Percentiles rank a stretch among this genome's conserved stretches.
Evolutionary conservation across 2,888 invertebrate genomes (phyloP).

Genomic region (Lamellibrachia columna): DNA sequence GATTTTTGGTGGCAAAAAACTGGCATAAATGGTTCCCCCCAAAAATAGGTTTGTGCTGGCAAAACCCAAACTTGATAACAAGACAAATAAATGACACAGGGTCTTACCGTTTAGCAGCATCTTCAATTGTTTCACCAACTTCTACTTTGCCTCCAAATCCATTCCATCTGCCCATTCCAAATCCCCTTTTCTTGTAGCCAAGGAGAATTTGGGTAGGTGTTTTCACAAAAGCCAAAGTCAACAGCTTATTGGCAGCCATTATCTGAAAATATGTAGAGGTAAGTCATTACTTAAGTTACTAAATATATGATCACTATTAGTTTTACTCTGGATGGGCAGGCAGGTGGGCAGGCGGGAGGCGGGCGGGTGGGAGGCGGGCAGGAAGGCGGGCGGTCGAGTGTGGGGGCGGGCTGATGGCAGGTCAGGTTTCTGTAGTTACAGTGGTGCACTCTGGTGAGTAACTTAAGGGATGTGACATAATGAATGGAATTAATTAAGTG

Average conservation of each 20-base stretch:
- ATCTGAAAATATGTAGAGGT: not conserved
- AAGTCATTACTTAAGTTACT: not conserved
- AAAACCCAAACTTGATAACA: not conserved
- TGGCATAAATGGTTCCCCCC: too few relatives aligned
- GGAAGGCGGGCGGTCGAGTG: too few relatives aligned
- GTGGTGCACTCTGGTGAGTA: too few relatives aligned
- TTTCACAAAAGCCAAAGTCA: constrained; percentile 69
- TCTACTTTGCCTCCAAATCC: constrained; percentile 84
- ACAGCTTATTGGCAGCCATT: constrained; percentile 58
- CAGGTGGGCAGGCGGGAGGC: too few relatives aligned
- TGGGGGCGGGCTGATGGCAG: too few relatives aligned
- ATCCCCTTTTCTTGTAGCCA: constrained; percentile 79
- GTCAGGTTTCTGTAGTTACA: too few relatives aligned
- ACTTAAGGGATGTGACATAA: too few relatives aligned
- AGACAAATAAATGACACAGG: not conserved
- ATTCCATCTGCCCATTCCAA: constrained; percentile 79
- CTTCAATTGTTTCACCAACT: constrained; percentile 72
- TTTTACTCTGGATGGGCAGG: too few relatives aligned
- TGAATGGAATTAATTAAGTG: too few relatives aligned
- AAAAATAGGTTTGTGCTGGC: not conserved
- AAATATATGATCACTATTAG: not conserved
- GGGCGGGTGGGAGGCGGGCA: too few relatives aligned
- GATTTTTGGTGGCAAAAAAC: too few relatives aligned
- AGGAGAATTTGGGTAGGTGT: constrained; percentile 70
- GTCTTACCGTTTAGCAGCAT: constrained; percentile 73